Evolutionary conservation across 2,797 vertebrate species (phyloP), one percentile per base, ranked within the genome.

Genomic region (Rhinoraja longicauda): DNA sequence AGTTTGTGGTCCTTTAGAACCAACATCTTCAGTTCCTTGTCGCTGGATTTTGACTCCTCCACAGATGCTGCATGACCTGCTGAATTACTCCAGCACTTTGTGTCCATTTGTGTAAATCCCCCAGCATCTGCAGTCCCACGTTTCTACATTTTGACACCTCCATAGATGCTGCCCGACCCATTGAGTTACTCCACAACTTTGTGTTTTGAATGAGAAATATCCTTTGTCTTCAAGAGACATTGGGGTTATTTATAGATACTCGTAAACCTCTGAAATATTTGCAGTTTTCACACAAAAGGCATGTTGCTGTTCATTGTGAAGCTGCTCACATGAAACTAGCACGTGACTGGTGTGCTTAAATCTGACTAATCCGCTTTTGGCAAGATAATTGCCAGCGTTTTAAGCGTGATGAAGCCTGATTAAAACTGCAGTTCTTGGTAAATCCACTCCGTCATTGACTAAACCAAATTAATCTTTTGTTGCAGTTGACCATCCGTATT

Each of bases 351-450:
- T 24, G 64, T 39, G 64, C 32, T 90, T 90, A 90, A 72, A 39
- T 70, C 32, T 88, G 70, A 39, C 32, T 90, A 90, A 90, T 90
- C 88, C 45, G 67, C 88, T 90, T 90, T 90, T 88, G 90, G 64
- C 0, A 17, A 72, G 64, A 64, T 72, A 90, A 90, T 72, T 67
- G 36, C n/a, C 5, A 7, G 57, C 36, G 59, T 90, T 90, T 45
- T 90, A 70, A 90, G 32, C 64, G 39, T 21, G 32, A 62, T 24
- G 64, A 90, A 90, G n/a, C 32, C 32, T 90, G 86, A 90, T 70
- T 90, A 21, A 90, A 90, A 90, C 62, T 21, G 67, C 12, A 39
- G 88, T 90, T 90, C 64, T 39, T 70, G 88, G 24, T 90, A 72
- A 90, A 70, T 70, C 64, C 21, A 12, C 36, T 72, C 8, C 0